Conservation (phyloP, 2,888 invertebrate species). For the Hypomecis punctinalis region DNA sequence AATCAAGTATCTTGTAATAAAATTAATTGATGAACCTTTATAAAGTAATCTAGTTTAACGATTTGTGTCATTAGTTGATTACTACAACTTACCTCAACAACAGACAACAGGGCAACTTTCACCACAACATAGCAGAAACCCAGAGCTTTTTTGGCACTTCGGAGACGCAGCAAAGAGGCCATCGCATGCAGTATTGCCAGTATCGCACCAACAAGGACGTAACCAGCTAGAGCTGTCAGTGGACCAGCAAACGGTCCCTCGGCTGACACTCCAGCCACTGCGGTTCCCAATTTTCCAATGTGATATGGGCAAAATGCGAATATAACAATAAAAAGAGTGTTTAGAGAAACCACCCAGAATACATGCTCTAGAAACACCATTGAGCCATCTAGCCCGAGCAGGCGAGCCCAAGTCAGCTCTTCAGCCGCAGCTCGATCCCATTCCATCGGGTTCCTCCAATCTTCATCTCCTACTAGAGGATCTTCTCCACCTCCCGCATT, state of each 20-base stretch:
- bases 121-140: conserved; percentile 97
- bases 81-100: conserved; percentile 91
- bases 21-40: too few species aligned
- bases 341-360: conserved; percentile 99
- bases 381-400: conserved; percentile 98
- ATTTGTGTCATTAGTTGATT: not conserved
- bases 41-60: too few species aligned
- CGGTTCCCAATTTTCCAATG: conserved; percentile 94
- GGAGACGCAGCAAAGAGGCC: conserved; percentile 91
- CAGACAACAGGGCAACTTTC: conserved; percentile 96
- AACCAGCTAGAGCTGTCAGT: conserved; percentile 96
- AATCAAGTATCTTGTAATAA: too few species aligned
- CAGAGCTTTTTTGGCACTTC: conserved; percentile 92
- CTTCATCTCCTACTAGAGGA: conserved; percentile 89
- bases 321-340: conserved; percentile 97
- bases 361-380: conserved; percentile 99
- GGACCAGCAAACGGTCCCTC: conserved; percentile 96
- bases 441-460: conserved; percentile 99
- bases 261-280: conserved; percentile 79
- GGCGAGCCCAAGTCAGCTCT: conserved; percentile 98
- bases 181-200: conserved; percentile 94
- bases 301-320: conserved; percentile 99
- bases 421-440: conserved; percentile 99
- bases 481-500: conserved; percentile 77
- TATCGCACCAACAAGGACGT: conserved; percentile 93